Evolutionary conservation across 2,888 invertebrate genomes (phyloP).

Genomic region (Biston stratarius): DNA sequence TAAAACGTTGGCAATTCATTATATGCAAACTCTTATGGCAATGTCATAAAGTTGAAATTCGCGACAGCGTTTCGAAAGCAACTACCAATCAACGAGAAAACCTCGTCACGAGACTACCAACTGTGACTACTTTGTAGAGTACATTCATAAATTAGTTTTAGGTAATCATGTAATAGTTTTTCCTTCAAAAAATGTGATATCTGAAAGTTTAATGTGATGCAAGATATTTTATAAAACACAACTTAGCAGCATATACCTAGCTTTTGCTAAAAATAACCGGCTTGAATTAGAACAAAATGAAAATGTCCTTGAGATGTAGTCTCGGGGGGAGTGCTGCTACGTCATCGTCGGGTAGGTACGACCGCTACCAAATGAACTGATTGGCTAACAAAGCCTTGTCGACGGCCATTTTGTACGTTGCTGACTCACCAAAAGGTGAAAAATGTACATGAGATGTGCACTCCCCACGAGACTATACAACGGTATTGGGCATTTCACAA

Average conservation of each 20-base stretch:
- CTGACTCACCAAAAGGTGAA: conserved; percentile 88
- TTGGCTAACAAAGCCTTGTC: conserved; percentile 83
- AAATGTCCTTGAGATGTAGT: conserved; percentile 85
- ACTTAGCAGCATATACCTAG: conserved; percentile 14
- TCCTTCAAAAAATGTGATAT: conserved; percentile 23
- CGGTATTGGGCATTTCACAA: conserved; percentile 87
- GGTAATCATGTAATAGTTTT: conserved; percentile 49
- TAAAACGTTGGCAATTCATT: conserved; percentile 50
- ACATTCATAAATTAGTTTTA: conserved; percentile 80
- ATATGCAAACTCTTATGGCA: conserved; percentile 43
- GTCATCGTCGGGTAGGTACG: conserved; percentile 78
- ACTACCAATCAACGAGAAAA: conserved; percentile 51
- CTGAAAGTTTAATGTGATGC: conserved; percentile 1
- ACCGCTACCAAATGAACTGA: conserved; percentile 67
- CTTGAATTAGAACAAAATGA: conserved; percentile 73
- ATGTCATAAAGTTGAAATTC: conserved; percentile 60
- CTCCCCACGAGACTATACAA: conserved; percentile 87
- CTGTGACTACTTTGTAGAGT: conserved; percentile 82
- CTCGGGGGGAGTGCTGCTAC: conserved; percentile 82
- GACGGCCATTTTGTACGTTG: conserved; percentile 89
- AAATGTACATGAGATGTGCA: conserved; percentile 86
- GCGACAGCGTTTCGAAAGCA: conserved; percentile 32
- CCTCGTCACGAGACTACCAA: conserved; percentile 75
- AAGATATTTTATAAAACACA: conserved; percentile 2
- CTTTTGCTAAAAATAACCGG: conserved; percentile 58